Evolutionary conservation across 2,888 invertebrate species (phyloP), one percentile per base, ranked within the genome.

Genomic region (Hemaris fuciformis): DNA sequence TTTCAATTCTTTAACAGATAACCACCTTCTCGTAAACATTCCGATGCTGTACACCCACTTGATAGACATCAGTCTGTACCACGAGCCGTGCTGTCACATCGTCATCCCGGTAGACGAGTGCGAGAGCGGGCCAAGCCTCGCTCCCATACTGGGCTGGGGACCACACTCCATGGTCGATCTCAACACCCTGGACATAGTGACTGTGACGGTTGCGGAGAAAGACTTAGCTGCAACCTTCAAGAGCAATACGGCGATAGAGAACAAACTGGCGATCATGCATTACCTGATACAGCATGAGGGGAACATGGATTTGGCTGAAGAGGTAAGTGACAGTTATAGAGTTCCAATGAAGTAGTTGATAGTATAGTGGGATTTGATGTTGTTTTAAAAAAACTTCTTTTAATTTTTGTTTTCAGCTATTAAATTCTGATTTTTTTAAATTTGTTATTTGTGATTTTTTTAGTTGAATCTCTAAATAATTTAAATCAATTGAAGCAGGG

Each of bases 41-140:
- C 97, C 97, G 13, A 97, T 96, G 77, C 93, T 97, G 31, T 98
- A 97, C 87, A 95, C 96, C 0, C 98, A 98, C 79, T 88, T 98
- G 25, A 89, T 98, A 60, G 98, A 98, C 88, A 95, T 98, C 57
- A 96, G 97, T 3, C 89, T 96, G 8, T 94, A 94, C 74, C 98
- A 97, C 84, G 97, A 97, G 80, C 97, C 98, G 0, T 96, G 95
- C 72, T 96, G 96, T 73, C 97, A 97, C 77, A 94, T 97, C 60
- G 94, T 96, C 0, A 93, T 96, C 18, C 94, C 96, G 0, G 89
- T 94, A 64, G 94, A 94, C 43, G 87, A 93, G 43, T 86, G 89
- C n/a, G 86, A 91, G 1, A 87, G 93, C 18, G 93, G 94, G 3
- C 94, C 94, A 0, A 94, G 95, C 69, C 88, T 96, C n/a, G 95